These are phyloP conservation scores for Panurus biarmicus DNA, from an alignment of 2,113 vertebrate species.

Conservation along the genomic window DNA sequence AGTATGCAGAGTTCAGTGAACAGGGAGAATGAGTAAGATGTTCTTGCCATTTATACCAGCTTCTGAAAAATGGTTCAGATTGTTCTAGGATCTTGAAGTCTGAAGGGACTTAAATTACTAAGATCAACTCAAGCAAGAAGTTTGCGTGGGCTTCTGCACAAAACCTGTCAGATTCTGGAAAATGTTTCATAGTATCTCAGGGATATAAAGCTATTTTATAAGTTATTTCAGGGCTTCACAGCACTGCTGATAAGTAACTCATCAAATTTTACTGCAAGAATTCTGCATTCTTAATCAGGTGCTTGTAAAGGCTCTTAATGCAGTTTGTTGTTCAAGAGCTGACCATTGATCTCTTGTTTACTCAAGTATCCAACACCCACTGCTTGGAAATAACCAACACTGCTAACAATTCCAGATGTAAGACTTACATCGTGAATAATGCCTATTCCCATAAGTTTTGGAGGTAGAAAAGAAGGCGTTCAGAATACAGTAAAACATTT, in stretches of 20 bases:
- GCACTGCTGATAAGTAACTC: neutral
- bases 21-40: neutral
- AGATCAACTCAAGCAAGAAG: conserved; percentile 24
- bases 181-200: neutral
- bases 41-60: conserved; percentile 8
- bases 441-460: neutral
- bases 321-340: neutral
- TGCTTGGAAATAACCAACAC: neutral
- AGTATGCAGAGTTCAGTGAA: neutral
- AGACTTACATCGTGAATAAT: neutral
- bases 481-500: neutral
- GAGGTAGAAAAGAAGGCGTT: neutral
- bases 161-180: conserved; percentile 51
- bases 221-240: neutral
- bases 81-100: conserved; percentile 29
- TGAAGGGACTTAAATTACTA: conserved; percentile 43
- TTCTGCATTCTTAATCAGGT: neutral
- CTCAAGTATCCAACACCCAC: neutral
- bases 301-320: neutral
- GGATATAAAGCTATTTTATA: neutral
- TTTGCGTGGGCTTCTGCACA: conserved; percentile 28
- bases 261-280: neutral
- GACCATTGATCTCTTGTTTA: neutral
- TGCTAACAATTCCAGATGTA: neutral
- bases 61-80: conserved; percentile 23